These are phyloP conservation scores for Tyria jacobaeae DNA, from an alignment of 2,888 invertebrate genomes.

Conservation along the genomic window DNA sequence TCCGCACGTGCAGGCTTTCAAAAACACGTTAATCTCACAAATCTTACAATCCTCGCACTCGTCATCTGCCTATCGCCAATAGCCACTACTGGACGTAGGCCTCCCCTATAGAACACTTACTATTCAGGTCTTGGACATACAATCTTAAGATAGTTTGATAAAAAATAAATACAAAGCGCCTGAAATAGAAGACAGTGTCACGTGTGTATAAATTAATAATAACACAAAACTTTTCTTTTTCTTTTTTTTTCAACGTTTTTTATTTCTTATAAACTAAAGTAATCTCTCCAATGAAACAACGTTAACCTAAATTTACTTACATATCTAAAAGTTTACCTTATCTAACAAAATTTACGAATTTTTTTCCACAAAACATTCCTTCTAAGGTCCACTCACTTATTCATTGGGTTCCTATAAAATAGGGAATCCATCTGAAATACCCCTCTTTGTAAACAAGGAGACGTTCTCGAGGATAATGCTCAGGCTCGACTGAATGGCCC, in stretches of 20 bases:
- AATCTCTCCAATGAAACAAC: not conserved
- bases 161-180: too few relatives aligned
- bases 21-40: too few relatives aligned
- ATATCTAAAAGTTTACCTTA: not conserved
- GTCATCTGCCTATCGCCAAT: too few relatives aligned
- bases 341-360: constrained; percentile 9
- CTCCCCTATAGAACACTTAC: too few relatives aligned
- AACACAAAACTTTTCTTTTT: too few relatives aligned
- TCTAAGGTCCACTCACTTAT: constrained; percentile 30
- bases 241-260: not conserved
- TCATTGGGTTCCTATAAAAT: constrained; percentile 37
- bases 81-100: too few relatives aligned
- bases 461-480: constrained; percentile 38
- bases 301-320: not conserved
- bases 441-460: constrained; percentile 38
- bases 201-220: too few relatives aligned
- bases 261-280: not conserved
- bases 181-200: too few relatives aligned
- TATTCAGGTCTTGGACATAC: too few relatives aligned
- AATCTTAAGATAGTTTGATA: too few relatives aligned
- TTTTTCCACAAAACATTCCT: constrained; percentile 24
- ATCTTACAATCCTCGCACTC: too few relatives aligned
- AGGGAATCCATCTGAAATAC: constrained; percentile 41
- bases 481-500: constrained; percentile 26
- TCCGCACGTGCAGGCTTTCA: too few relatives aligned